Conservation (phyloP, 2,113 vertebrate genomes). For the Chiloscyllium plagiosum region DNA sequence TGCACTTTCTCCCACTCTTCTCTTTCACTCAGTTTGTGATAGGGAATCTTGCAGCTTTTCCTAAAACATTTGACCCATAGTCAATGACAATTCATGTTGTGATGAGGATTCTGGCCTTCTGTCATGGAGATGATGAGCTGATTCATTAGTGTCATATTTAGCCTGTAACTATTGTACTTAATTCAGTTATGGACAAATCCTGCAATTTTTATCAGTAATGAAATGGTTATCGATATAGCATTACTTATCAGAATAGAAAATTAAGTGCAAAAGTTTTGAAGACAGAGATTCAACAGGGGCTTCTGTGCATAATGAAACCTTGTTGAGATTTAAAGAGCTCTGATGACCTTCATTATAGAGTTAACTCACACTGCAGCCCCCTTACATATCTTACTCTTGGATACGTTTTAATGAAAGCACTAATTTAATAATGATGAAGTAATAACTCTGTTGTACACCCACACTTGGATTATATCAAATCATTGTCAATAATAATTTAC, state of each 20-base stretch:
- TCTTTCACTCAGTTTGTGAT: not conserved
- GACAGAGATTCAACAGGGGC: not conserved
- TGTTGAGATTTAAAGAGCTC: not conserved
- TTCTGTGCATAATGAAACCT: not conserved
- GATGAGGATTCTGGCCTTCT: not conserved
- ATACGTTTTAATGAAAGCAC: not conserved
- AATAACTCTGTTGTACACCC: not conserved
- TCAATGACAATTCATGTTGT: not conserved
- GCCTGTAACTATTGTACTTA: not conserved
- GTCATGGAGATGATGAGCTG: not conserved
- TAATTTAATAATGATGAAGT: not conserved
- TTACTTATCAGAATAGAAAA: not conserved
- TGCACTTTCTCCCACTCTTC: not conserved
- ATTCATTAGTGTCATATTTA: not conserved
- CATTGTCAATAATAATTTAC: not conserved
- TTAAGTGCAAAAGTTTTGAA: not conserved
- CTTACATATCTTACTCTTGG: not conserved
- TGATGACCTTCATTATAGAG: not conserved
- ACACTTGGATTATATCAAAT: not conserved
- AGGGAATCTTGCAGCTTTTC: not conserved
- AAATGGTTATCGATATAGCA: not conserved
- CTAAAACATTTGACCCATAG: not conserved
- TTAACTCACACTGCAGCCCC: not conserved
- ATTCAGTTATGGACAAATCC: not conserved
- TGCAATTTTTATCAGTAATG: not conserved